Evolutionary conservation across 2,888 invertebrate genomes (phyloP).

Genomic region (Tiphia femorata): DNA sequence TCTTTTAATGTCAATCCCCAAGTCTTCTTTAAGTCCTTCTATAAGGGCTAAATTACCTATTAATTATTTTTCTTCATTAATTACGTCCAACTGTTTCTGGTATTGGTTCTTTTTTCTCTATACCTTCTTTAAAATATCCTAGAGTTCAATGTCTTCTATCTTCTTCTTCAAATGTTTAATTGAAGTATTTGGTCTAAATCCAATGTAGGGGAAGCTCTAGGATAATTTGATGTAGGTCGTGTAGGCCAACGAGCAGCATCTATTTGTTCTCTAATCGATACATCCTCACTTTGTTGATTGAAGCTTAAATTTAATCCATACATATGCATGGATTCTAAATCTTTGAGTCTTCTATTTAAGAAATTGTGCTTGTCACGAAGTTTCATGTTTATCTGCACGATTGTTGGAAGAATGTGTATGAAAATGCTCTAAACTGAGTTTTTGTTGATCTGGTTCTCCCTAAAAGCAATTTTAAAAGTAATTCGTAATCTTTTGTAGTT

Average conservation of each 20-base stretch:
- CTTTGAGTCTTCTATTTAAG: constrained; percentile 79
- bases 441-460: constrained; percentile 70
- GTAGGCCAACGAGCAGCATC: constrained; percentile 68
- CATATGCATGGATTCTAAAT: constrained; percentile 80
- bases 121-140: constrained; percentile 68
- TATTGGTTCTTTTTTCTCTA: constrained; percentile 70
- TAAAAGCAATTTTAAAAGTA: constrained; percentile 41
- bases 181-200: constrained; percentile 73
- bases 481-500: too few species aligned
- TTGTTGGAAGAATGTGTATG: constrained; percentile 70
- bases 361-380: constrained; percentile 77
- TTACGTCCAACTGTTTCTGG: constrained; percentile 70
- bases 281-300: constrained; percentile 87
- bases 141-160: constrained; percentile 64
- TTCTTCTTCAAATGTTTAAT: constrained; percentile 68
- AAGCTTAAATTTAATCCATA: constrained; percentile 75
- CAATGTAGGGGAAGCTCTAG: constrained; percentile 64
- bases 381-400: constrained; percentile 69
- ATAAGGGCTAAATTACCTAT: constrained; percentile 54
- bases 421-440: constrained; percentile 70
- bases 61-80: constrained; percentile 68
- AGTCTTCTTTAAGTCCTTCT: constrained; percentile 69
- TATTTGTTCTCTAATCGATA: constrained; percentile 76
- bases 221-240: constrained; percentile 67
- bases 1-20: constrained; percentile 70